Base-by-base conservation (phyloP, 2,113 vertebrate genomes). In the Phalacrocorax pelagicus region DNA sequence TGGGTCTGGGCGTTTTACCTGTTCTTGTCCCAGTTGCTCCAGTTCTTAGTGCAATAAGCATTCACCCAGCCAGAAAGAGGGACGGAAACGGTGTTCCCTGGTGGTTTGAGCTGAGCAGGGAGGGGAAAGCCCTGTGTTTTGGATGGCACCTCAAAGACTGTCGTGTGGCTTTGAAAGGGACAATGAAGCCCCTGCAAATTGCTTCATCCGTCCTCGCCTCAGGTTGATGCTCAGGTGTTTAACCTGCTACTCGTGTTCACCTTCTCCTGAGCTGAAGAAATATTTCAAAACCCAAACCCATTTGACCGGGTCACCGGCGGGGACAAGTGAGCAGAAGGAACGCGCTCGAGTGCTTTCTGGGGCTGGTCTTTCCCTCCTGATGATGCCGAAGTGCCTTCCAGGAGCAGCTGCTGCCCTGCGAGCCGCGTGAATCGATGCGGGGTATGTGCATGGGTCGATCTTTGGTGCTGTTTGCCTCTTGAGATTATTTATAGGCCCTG, bases 371-470 rank as follows among this genome's bases (percentile, higher is more conserved):
- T 24, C 78, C 47, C 71, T 57, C 30, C 11, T 5, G 44, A 8
- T 0, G 3, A 30, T 6, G 46, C 58, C 58, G 12, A 18, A 24
- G 29, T 7, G 0, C 27, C 66, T n/a, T 34, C 62, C 22, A 19
- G 55, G 69, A 62, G 47, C n/a, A 59, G 34, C 32, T 1, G 2
- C 65, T 15, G 73, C 22, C 3, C 0, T 15, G 15, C 5, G 11
- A 8, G 38, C 40, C 11, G 1, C 1, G 8, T 11, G 29, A 34
- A 17, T 8, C 8, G 1, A 4, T 9, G 30, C 1, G 0, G 21
- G 11, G 2, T 36, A 5, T 2, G 4, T 0, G 5, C 1, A 2
- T 5, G 38, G 36, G 63, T 17, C 9, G 0, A 1, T 16, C 69
- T 32, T 18, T 2, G 14, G 54, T 46, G 49, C 29, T 12, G 0